Conservation (phyloP, 2,113 vertebrate species). For the Upupa epops region DNA sequence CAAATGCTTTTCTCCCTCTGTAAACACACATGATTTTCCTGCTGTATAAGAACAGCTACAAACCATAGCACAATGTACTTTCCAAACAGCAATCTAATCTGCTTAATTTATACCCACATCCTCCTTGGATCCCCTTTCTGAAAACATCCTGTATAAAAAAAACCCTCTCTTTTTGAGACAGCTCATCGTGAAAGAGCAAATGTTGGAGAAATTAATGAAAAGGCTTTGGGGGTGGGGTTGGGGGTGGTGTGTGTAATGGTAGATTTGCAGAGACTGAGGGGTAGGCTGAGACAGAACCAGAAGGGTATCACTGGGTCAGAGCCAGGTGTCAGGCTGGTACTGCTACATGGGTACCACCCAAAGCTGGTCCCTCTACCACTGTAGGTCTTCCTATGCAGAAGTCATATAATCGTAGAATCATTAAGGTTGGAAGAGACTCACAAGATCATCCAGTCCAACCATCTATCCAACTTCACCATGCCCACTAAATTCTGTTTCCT, state of each 20-base stretch:
- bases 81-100: constrained; percentile 17
- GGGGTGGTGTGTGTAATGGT: too few species aligned
- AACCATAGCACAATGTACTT: neutral
- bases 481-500: too few species aligned
- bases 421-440: too few species aligned
- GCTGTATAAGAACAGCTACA: neutral
- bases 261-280: neutral
- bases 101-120: neutral
- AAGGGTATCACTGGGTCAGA: neutral
- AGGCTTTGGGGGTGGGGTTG: accelerated
- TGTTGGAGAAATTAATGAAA: neutral
- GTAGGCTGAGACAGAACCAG: neutral
- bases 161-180: accelerated
- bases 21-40: neutral
- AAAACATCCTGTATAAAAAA: neutral
- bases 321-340: neutral
- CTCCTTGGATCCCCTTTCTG: neutral
- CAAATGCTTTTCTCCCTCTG: neutral
- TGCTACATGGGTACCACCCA: neutral
- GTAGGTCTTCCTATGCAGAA: neutral
- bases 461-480: too few species aligned
- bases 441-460: too few species aligned
- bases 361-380: neutral
- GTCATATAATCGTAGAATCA: too few species aligned
- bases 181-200: neutral